Evolutionary conservation across 2,113 vertebrate species (phyloP), one percentile per base, ranked within the genome.

Genomic region (Verasper variegatus): DNA sequence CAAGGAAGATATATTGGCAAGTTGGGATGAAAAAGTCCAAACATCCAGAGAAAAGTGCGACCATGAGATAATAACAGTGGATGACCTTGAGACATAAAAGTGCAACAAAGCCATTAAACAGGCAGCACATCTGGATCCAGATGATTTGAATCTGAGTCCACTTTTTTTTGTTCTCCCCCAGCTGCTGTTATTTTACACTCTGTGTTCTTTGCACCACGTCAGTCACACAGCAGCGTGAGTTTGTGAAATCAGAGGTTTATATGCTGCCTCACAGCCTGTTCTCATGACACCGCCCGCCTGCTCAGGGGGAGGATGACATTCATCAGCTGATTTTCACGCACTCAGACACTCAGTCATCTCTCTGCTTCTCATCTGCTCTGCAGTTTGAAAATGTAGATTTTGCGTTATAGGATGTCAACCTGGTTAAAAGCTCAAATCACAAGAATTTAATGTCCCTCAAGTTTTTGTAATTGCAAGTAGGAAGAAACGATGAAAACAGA

Each of bases 211-310:
- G 40, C 87, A 66, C 61, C 65, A 18, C 40, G 47, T 77, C 82
- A 76, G 31, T 51, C 85, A 83, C 74, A 82, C 77, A 72, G 63
- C 78, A 71, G 70, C 66, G 40, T 56, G 81, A 64, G 69, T 56
- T 79, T 27, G 61, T 62, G 66, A 80, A 73, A 86, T 69, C n/a
- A 82, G 58, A 77, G 59, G 61, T 83, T 81, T 78, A 71, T 78
- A 83, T 59, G 65, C 63, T 54, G 52, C 13, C 42, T 71, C 74
- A 18, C 62, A 62, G 59, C 58, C 61, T 82, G 76, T 76, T 72
- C 66, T 55, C 56, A 21, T 57, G 18, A 64, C 71, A 71, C 62
- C 1, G 17, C 31, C 74, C 21, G 37, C 45, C 76, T 21, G 45
- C 62, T 83, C 58, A 60, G 61, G 79, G 26, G 54, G 26, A 82